These are phyloP conservation scores for Cephus runcator DNA, from an alignment of 2,888 invertebrate species.

Conservation along the genomic window DNA sequence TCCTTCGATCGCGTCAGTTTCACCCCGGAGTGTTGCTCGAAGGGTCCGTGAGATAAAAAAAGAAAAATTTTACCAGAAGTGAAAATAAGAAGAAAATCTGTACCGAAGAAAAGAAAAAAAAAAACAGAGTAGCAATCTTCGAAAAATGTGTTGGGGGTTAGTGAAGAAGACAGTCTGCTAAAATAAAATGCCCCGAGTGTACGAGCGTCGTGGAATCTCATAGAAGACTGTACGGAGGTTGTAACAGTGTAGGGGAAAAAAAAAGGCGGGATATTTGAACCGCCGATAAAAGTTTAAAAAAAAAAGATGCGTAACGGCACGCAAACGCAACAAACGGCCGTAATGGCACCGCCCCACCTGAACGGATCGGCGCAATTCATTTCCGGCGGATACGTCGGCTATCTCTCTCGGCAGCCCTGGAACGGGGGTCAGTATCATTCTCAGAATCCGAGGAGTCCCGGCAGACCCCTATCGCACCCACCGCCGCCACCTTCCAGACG, in stretches of 20 bases:
- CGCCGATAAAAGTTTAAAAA: not conserved
- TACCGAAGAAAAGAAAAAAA: not conserved
- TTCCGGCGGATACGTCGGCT: slow-evolving; percentile 69
- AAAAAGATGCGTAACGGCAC: slow-evolving; percentile 61
- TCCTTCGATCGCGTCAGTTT: not conserved
- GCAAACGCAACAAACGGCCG: slow-evolving; percentile 60
- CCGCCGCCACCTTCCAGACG: slow-evolving; percentile 56
- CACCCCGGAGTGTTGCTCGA: too few relatives aligned
- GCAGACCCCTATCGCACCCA: slow-evolving; percentile 56
- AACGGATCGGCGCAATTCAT: slow-evolving; percentile 65
- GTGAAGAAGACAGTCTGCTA: too few relatives aligned
- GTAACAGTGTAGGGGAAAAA: not conserved
- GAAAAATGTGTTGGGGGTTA: not conserved
- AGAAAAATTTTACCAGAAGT: not conserved
- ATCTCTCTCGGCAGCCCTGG: slow-evolving; percentile 67
- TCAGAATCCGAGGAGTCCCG: slow-evolving; percentile 23
- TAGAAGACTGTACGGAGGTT: not conserved
- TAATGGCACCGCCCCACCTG: slow-evolving; percentile 64
- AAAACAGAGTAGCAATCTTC: not conserved
- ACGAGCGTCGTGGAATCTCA: not conserved
- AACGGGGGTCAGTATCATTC: slow-evolving; percentile 68
- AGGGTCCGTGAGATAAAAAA: not conserved
- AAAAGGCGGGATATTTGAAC: not conserved
- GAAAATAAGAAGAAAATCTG: not conserved
- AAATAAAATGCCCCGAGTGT: not conserved